phyloP scores from a whole-genome alignment of 1,140 invertebrate species.

The Papilio polyxenes region DNA sequence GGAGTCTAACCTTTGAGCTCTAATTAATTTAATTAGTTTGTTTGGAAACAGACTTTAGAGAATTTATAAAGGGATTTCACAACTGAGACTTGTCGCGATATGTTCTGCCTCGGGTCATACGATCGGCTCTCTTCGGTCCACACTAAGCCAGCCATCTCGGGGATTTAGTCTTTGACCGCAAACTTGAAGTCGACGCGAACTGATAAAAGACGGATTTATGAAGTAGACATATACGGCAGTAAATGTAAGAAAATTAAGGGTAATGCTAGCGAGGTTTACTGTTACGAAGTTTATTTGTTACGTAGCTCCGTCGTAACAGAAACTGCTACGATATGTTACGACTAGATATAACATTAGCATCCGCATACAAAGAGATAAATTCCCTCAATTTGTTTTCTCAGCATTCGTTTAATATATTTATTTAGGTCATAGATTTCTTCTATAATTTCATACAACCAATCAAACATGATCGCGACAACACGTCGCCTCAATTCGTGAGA shows the following conservation, averaged over 20 bases:
- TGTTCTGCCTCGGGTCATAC: not conserved
- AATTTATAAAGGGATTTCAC: slow-evolving; percentile 12
- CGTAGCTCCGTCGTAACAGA: not conserved
- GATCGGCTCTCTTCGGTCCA: not conserved
- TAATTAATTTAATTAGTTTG: slow-evolving; percentile 20
- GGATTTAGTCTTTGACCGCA: slow-evolving; percentile 5
- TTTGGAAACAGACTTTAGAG: not conserved
- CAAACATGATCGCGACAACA: not conserved
- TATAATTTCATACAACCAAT: not conserved
- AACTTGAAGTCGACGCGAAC: not conserved
- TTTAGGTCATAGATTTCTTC: not conserved
- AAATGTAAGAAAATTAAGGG: not conserved
- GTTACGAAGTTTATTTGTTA: not conserved
- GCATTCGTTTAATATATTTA: not conserved
- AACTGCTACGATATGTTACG: not conserved
- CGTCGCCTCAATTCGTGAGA: too few species aligned
- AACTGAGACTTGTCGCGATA: not conserved
- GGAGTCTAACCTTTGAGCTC: not conserved
- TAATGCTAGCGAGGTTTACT: not conserved
- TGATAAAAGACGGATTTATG: not conserved
- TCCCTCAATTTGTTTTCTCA: not conserved
- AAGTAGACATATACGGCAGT: not conserved
- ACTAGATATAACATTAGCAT: not conserved
- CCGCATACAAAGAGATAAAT: not conserved
- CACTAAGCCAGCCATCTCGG: not conserved